phyloP scores from a whole-genome alignment of 2,113 vertebrate genomes.

The Copsychus sechellarum region DNA sequence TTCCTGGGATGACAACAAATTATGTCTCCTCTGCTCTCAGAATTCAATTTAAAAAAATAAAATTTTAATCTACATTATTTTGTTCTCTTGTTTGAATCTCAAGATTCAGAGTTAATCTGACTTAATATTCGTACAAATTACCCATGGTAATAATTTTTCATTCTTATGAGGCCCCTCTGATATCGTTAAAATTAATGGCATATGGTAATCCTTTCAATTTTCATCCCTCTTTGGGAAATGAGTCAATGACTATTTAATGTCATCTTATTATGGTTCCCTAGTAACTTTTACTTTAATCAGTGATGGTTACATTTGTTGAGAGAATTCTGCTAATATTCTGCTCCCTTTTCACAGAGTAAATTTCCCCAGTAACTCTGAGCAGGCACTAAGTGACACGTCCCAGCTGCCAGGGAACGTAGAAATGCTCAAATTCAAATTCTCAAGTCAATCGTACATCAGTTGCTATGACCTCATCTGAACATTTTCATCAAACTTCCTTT shows the following conservation, averaged over 20 bases:
- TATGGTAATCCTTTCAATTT: slow-evolving; percentile 32
- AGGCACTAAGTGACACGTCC: not conserved
- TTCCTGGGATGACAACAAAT: not conserved
- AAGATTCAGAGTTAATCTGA: not conserved
- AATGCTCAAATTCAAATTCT: slow-evolving; percentile 44
- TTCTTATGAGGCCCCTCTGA: not conserved
- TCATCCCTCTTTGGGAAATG: slow-evolving; percentile 52
- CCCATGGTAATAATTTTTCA: not conserved
- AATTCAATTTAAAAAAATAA: not conserved
- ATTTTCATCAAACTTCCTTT: slow-evolving; percentile 38
- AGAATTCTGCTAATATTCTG: slow-evolving; percentile 21
- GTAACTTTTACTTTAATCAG: slow-evolving; percentile 26
- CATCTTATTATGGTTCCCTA: not conserved
- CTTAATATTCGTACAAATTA: slow-evolving; percentile 28
- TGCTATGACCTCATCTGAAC: slow-evolving; percentile 24
- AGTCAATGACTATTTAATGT: slow-evolving; percentile 45
- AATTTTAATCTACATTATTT: not conserved
- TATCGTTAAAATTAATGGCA: slow-evolving; percentile 8
- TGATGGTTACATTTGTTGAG: slow-evolving; percentile 23
- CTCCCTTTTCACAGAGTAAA: not conserved
- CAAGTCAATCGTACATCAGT: slow-evolving; percentile 1
- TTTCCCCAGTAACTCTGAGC: slow-evolving; percentile 7
- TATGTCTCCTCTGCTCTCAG: not conserved
- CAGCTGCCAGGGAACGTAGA: slow-evolving; percentile 48
- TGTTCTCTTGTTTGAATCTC: not conserved